Base-by-base conservation (phyloP, 2,888 invertebrate genomes). In the Archips xylosteana region DNA sequence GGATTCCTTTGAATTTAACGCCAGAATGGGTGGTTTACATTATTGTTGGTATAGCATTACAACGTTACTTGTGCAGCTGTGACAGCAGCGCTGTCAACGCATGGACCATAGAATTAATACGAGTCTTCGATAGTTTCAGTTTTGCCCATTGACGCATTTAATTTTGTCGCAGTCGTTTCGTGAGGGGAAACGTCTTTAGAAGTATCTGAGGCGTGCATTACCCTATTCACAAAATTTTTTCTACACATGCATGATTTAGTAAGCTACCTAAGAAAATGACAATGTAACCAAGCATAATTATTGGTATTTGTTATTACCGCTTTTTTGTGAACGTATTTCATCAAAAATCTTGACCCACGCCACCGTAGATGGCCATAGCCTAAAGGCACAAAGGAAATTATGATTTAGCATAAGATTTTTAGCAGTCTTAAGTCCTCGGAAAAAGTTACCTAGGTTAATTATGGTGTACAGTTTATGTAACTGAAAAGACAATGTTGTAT, bases 1-100 rank as follows among this genome's bases (percentile, higher is more conserved):
- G 88, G 89, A 89, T 90, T 90, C 87, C 87, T 87, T 87, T 82
- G 84, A 85, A 85, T 79, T 82, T 86, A 84, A 82, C 76, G 79
- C 82, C 80, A 88, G 83, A 89, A 90, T 87, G 87, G 85, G 82
- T 9, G 78, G 80, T 77, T 79, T 80, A 81, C 82, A 85, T 84
- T 82, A 88, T 89, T 89, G 89, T 89, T 84, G 84, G 79, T 62
- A 72, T 47, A 47, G 45, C 23, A 67, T 15, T 49, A 61, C 71
- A 61, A 45, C 45, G 9, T 60, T 62, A 54, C 0, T 2, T 60
- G 42, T 39, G 5, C 32, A 6, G 23, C n/a, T n/a, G 12, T 57
- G 51, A 47, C 9, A 32, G 32, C 3, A 34, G 54, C 54, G 45
- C 36, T 54, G 13, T 54, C 39, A 45, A 15, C 6, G 12, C 54